A percentile compares a stretch with the other conserved stretches of the same genome.
These are phyloP conservation scores for Trichopria drosophilae DNA, from an alignment of 2,888 invertebrate genomes.

Conservation along the genomic window DNA sequence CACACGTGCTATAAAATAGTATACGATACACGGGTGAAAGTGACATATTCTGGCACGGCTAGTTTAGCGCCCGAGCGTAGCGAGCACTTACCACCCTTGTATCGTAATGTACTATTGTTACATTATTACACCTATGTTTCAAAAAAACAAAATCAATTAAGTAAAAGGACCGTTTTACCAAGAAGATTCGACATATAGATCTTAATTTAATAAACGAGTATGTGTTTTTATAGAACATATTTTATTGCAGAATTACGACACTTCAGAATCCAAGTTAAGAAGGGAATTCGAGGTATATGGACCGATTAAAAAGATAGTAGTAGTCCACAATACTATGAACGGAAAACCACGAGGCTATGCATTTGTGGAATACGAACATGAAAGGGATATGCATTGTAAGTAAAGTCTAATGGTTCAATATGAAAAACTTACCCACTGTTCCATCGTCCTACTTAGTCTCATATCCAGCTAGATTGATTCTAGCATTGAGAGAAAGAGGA, in stretches of 20 bases:
- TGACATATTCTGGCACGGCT: too few species aligned
- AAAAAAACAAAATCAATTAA: too few species aligned
- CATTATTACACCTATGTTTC: too few species aligned
- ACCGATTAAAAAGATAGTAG: slow-evolving; percentile 91
- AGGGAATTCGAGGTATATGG: slow-evolving; percentile 99
- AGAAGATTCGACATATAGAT: too few species aligned
- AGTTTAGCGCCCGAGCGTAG: too few species aligned
- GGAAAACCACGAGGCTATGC: slow-evolving; percentile 98
- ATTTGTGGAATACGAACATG: slow-evolving; percentile 99
- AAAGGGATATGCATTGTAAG: slow-evolving; percentile 99
- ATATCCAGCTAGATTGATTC: slow-evolving; percentile 50
- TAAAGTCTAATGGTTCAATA: slow-evolving; percentile 52
- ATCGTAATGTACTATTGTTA: too few species aligned
- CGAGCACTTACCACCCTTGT: too few species aligned
- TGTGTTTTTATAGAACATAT: slow-evolving; percentile 23
- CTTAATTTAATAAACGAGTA: too few species aligned
- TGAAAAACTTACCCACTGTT: too few species aligned
- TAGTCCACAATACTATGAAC: slow-evolving; percentile 82
- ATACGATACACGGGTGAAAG: too few species aligned
- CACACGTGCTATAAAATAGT: too few species aligned
- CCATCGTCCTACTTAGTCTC: slow-evolving; percentile 56
- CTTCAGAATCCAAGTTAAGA: slow-evolving; percentile 94
- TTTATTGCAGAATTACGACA: slow-evolving; percentile 90
- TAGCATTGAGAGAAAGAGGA: slow-evolving; percentile 24
- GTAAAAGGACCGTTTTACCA: too few species aligned